Evolutionary conservation across 2,113 vertebrate species (phyloP).

Genomic region (Megaleporinus macrocephalus): DNA sequence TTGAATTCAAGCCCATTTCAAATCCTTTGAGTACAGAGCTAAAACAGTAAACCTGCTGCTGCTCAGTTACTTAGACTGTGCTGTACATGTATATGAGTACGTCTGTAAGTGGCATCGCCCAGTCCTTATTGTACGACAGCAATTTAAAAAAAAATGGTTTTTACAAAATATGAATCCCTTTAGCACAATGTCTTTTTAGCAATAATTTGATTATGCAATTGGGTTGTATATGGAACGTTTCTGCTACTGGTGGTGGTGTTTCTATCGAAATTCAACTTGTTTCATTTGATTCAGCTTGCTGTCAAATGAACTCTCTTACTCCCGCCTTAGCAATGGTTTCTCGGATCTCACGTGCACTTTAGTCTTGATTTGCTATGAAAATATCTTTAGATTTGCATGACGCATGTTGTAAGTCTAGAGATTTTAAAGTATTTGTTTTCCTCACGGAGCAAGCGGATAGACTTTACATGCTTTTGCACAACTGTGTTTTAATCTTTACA

Average conservation of each 20-base stretch:
- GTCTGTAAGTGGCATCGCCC: not conserved
- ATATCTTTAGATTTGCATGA: conserved; percentile 57
- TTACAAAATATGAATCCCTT: not conserved
- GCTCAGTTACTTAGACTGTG: too few species aligned
- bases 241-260: conserved; percentile 38
- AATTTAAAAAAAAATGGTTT: not conserved
- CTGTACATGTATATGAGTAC: not conserved
- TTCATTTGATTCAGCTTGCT: conserved; percentile 31
- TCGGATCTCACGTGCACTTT: conserved; percentile 43
- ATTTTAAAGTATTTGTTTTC: not conserved
- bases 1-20: too few species aligned
- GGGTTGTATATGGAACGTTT: conserved; percentile 38
- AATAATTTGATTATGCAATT: not conserved
- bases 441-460: not conserved
- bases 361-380: conserved; percentile 1
- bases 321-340: conserved; percentile 42
- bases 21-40: not conserved
- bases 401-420: conserved; percentile 45
- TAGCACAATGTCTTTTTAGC: not conserved
- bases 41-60: not conserved
- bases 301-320: conserved; percentile 19
- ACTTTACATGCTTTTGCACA: not conserved
- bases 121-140: not conserved
- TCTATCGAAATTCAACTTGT: not conserved
- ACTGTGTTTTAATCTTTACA: conserved; percentile 57